Percentiles rank a stretch among this genome's conserved stretches.
phyloP scores from a whole-genome alignment of 2,797 vertebrate species.

The Crocodylus rhombifer region DNA sequence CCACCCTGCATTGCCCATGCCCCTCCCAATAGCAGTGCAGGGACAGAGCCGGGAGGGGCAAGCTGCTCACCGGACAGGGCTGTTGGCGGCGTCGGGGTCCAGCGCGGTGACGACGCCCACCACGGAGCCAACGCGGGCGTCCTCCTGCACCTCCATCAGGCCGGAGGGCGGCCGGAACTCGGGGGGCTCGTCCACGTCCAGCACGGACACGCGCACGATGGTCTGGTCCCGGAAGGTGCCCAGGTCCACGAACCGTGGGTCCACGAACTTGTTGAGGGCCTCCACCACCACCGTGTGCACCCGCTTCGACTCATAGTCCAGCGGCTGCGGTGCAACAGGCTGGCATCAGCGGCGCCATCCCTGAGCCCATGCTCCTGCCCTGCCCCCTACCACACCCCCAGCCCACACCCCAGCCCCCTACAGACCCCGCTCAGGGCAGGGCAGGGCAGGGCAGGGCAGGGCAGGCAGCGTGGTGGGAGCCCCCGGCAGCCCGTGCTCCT shows the following conservation, averaged over 20 bases:
- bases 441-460: neutral
- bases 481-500: neutral
- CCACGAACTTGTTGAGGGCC: slow-evolving; percentile 95
- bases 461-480: neutral
- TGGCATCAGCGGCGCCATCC: slow-evolving; percentile 30
- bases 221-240: slow-evolving; percentile 96
- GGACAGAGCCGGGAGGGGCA: fast-evolving
- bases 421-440: fast-evolving
- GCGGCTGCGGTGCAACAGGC: slow-evolving; percentile 78
- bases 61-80: slow-evolving; percentile 89
- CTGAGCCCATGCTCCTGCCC: neutral
- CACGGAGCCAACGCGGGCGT: slow-evolving; percentile 90
- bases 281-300: slow-evolving; percentile 95
- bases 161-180: slow-evolving; percentile 88
- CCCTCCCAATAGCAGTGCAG: fast-evolving
- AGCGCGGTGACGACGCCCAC: slow-evolving; percentile 91
- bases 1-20: neutral
- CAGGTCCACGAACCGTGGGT: slow-evolving; percentile 91
- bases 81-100: slow-evolving; percentile 92
- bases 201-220: slow-evolving; percentile 92
- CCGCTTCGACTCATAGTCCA: slow-evolving; percentile 93
- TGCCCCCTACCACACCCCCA: neutral
- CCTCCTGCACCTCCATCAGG: slow-evolving; percentile 95
- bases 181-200: slow-evolving; percentile 93
- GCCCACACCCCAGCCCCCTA: neutral